Conservation (phyloP, 2,113 vertebrate species). For the Heterocephalus glaber region DNA sequence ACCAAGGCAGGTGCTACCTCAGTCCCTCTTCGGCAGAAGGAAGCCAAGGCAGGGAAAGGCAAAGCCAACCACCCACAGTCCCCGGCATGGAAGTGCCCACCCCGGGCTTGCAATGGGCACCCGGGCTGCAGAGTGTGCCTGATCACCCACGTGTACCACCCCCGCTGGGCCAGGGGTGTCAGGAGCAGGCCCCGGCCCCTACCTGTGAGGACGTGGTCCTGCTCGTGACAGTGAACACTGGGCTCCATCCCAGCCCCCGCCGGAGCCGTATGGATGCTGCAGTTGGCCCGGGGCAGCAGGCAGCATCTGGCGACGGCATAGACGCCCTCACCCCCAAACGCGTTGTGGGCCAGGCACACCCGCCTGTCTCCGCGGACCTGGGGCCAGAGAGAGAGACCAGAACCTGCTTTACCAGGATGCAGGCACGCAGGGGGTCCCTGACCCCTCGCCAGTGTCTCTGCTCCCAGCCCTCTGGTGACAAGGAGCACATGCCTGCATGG, state of each 20-base stretch:
- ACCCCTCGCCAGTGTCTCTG: accelerated
- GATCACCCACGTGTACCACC: neutral
- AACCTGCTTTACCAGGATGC: neutral
- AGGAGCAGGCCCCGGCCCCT: neutral
- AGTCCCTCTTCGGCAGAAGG: neutral
- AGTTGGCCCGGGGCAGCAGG: constrained; percentile 81
- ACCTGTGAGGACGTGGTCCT: constrained; percentile 88
- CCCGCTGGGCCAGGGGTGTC: accelerated
- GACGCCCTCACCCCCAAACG: constrained; percentile 83
- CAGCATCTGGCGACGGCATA: constrained; percentile 91
- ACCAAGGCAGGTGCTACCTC: accelerated
- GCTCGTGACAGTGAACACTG: constrained; percentile 78
- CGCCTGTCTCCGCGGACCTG: constrained; percentile 84
- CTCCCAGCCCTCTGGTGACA: neutral
- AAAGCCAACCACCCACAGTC: neutral
- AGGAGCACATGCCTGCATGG: neutral
- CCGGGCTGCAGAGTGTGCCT: neutral
- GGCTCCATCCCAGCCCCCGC: neutral
- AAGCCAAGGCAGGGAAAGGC: neutral
- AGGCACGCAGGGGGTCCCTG: too few relatives aligned
- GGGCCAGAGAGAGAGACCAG: neutral
- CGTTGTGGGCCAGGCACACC: constrained; percentile 86
- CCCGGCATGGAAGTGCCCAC: neutral
- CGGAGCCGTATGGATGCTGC: constrained; percentile 75
- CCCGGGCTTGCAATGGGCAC: accelerated